Base-by-base conservation (phyloP, 2,113 vertebrate species). In the Cariama cristata region DNA sequence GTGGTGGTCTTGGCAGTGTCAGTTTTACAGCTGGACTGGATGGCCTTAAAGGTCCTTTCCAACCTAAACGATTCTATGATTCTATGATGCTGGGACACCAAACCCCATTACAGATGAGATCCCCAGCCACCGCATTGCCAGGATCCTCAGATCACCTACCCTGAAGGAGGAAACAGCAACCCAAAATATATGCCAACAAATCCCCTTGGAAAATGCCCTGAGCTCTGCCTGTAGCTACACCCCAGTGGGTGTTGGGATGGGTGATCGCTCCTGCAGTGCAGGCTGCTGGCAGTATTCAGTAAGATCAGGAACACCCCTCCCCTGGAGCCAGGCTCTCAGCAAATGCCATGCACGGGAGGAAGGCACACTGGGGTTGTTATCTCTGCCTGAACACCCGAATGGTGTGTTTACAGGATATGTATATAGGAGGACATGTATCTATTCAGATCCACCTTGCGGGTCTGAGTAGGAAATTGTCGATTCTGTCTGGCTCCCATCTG, bases 291-390 rank as follows among this genome's bases (percentile, higher is more conserved):
- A 12, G 42, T 3, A 3, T 8, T 5, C 24, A 9, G 71, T 8
- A 9, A 5, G 2, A 72, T 6, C 52, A 26, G 38, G 4, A 33
- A 15, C 59, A 19, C 21, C 35, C 32, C 16, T 23, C 11, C n/a
- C 4, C n/a, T 9, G 63, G 49, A 35, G 63, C 24, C 1, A 4
- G 55, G 59, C 11, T 47, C 28, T 30, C 40, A 26, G 60, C 21
- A 18, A 13, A 27, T 0, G 23, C 47, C 9, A 0, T 1, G 26
- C 13, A 4, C 2, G 0, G 49, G 55, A 45, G 27, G 33, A 35
- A 30, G 35, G 35, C 23, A 4, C 13, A 2, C 15, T 1, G 12
- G 33, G 9, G 28, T 1, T 33, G 28, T 32, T 58, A 11, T 4
- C 30, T 32, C 38, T 22, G 79, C 67, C 73, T 4, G 62, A 28